These are phyloP conservation scores for Heliconius aoede DNA, from an alignment of 2,888 invertebrate genomes.

Conservation along the genomic window DNA sequence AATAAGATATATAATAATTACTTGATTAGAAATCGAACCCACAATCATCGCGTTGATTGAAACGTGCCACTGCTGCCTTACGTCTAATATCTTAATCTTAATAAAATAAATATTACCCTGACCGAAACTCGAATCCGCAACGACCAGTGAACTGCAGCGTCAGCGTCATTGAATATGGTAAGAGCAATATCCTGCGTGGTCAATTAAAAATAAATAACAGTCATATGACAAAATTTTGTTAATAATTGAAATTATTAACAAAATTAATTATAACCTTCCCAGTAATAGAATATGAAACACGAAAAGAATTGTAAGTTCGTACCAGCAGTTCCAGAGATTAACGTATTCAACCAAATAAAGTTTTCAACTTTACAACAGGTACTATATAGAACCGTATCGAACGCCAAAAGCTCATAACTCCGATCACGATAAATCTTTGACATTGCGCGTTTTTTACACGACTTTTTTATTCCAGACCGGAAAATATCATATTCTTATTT, in stretches of 20 bases:
- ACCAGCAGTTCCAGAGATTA: not conserved
- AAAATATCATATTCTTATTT: constrained; percentile 76
- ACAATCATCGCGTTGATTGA: no score
- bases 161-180: no score
- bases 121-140: not conserved
- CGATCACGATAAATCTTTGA: constrained; percentile 58
- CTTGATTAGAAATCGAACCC: no score
- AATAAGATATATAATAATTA: no score
- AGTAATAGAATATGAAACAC: not conserved
- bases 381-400: constrained; percentile 20
- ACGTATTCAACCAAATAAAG: not conserved
- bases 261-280: not conserved
- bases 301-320: not conserved
- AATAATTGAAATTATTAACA: no score
- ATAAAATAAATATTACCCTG: not conserved
- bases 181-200: no score
- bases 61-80: no score
- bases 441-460: constrained; percentile 54
- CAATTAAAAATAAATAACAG: no score
- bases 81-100: not conserved
- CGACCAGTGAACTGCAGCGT: not conserved
- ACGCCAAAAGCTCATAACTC: constrained; percentile 53
- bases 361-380: not conserved
- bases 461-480: constrained; percentile 61
- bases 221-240: no score